Percentiles rank a stretch among this genome's conserved stretches.
These are phyloP conservation scores for Drosophila paranaensis DNA, from an alignment of 2,888 invertebrate species.

Conservation along the genomic window DNA sequence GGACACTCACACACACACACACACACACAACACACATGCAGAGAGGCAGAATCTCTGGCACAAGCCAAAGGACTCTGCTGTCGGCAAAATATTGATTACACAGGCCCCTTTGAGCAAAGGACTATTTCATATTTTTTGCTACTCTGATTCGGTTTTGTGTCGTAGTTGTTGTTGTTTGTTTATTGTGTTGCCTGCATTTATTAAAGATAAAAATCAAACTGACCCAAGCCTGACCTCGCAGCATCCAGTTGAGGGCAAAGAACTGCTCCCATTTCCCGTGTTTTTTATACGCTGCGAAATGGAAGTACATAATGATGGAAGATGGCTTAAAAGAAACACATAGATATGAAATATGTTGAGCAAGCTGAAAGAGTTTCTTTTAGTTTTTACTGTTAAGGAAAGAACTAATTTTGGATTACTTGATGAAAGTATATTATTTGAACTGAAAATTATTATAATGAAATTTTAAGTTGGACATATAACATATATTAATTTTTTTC, in stretches of 20 bases:
- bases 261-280: slow-evolving; percentile 32
- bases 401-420: too few relatives aligned
- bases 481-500: too few relatives aligned
- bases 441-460: too few relatives aligned
- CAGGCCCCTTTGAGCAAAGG: slow-evolving; percentile 49
- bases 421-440: too few relatives aligned
- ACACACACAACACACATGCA: neutral
- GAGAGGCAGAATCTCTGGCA: slow-evolving; percentile 20
- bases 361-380: neutral
- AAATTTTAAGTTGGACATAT: too few relatives aligned
- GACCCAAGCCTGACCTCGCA: slow-evolving; percentile 67
- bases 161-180: slow-evolving; percentile 41
- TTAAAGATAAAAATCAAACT: slow-evolving; percentile 68
- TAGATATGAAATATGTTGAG: neutral
- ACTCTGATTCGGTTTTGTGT: slow-evolving; percentile 17
- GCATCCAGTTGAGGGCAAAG: slow-evolving; percentile 18
- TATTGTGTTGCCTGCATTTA: slow-evolving; percentile 51
- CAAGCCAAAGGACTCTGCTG: slow-evolving; percentile 42
- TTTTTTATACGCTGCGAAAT: neutral
- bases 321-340: neutral
- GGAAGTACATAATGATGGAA: neutral
- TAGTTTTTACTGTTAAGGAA: too few relatives aligned
- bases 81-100: slow-evolving; percentile 78
- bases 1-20: slow-evolving; percentile 24
- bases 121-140: slow-evolving; percentile 23